These are phyloP conservation scores for Sebastes schlegelii DNA, from an alignment of 2,113 vertebrate genomes.

Conservation along the genomic window DNA sequence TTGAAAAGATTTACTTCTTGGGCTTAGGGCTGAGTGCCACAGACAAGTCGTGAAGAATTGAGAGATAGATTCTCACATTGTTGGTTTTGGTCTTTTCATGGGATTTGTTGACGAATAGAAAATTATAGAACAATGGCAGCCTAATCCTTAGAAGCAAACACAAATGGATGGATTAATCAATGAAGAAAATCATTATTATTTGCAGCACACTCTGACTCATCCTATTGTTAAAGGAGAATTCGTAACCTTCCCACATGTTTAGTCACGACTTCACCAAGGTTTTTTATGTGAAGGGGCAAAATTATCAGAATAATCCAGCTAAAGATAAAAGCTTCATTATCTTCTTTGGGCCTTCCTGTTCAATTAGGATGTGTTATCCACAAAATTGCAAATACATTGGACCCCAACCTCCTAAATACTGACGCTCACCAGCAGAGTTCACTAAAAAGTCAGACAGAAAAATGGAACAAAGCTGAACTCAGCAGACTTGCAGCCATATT, in stretches of 20 bases:
- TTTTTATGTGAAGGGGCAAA: constrained; percentile 29
- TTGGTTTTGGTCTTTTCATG: constrained; percentile 12
- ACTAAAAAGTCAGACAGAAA: constrained; percentile 30
- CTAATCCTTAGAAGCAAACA: constrained; percentile 7
- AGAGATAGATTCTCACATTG: background rate
- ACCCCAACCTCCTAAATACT: background rate
- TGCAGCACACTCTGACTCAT: background rate
- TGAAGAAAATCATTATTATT: constrained; percentile 5
- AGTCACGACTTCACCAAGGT: constrained; percentile 1
- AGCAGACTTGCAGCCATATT: constrained; percentile 49
- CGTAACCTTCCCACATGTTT: background rate
- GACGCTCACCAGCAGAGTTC: constrained; percentile 25
- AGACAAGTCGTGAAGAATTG: background rate
- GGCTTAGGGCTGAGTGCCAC: background rate
- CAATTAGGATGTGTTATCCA: constrained; percentile 44
- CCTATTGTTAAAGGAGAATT: background rate
- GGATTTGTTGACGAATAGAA: background rate
- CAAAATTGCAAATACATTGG: constrained; percentile 28
- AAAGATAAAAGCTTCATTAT: constrained; percentile 53
- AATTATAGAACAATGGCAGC: background rate
- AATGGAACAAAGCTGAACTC: constrained; percentile 34
- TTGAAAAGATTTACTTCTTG: background rate
- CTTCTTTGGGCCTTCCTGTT: constrained; percentile 37
- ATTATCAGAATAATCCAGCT: constrained; percentile 26
- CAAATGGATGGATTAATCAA: background rate